These are phyloP conservation scores for Perizoma flavofasciatum DNA, from an alignment of 2,888 invertebrate genomes.

Conservation along the genomic window DNA sequence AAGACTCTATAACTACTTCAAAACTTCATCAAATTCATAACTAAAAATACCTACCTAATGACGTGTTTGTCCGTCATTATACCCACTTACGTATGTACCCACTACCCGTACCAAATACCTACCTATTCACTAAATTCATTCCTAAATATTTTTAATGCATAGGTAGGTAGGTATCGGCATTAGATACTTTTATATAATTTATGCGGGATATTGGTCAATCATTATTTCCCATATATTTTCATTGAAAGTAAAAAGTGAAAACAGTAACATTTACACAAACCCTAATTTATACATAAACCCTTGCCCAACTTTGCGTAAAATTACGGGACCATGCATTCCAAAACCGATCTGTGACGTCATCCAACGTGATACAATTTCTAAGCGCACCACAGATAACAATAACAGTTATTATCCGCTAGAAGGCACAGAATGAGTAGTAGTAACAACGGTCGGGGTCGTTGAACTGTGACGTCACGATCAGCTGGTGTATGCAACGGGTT, in stretches of 20 bases:
- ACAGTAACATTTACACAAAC: conserved; percentile 3
- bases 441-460: conserved; percentile 52
- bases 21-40: no score
- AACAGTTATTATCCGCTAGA: conserved; percentile 16
- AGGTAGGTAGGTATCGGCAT: no score
- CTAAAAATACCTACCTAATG: no score
- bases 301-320: conserved; percentile 27
- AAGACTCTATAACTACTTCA: no score
- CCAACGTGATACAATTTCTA: conserved; percentile 28
- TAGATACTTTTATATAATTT: no score
- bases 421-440: conserved; percentile 43
- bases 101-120: no score
- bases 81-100: no score
- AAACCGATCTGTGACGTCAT: conserved; percentile 26
- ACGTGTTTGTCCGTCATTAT: no score
- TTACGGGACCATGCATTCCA: conserved; percentile 29
- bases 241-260: conserved; percentile 8
- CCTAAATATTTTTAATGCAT: no score
- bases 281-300: conserved; percentile 19
- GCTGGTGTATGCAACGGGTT: conserved; percentile 64
- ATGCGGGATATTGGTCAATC: no score
- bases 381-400: conserved; percentile 20
- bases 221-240: no score
- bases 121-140: no score
- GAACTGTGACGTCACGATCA: conserved; percentile 78